phyloP scores from a whole-genome alignment of 2,113 vertebrate genomes.

The Nothobranchius furzeri region DNA sequence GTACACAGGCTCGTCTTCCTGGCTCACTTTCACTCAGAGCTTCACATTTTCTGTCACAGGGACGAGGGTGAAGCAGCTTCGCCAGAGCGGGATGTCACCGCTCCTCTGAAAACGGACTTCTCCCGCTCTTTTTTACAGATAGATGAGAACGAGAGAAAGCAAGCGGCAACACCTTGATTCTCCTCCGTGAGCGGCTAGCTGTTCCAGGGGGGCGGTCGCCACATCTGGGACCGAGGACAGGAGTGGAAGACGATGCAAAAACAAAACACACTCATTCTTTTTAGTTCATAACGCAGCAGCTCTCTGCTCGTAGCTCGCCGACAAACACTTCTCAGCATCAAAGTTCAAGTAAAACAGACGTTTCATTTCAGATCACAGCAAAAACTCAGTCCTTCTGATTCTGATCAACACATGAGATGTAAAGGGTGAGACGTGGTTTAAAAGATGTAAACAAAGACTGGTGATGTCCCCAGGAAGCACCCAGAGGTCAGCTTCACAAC shows the following conservation, averaged over 20 bases:
- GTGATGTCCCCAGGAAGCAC: constrained; percentile 57
- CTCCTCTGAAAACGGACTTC: no score
- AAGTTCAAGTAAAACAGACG: constrained; percentile 57
- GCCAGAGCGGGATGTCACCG: no score
- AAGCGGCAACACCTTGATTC: constrained; percentile 15
- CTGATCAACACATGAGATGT: no score
- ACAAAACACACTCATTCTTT: constrained; percentile 3
- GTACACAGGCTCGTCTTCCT: constrained; percentile 79
- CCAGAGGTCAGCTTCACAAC: constrained; percentile 32
- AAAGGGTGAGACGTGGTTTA: neutral
- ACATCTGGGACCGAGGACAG: neutral
- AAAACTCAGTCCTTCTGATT: constrained; percentile 19
- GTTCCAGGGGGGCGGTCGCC: constrained; percentile 24
- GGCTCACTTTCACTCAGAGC: constrained; percentile 45
- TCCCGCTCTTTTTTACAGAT: no score
- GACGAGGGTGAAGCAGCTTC: neutral
- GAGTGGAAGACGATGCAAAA: constrained; percentile 47
- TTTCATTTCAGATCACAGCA: constrained; percentile 15
- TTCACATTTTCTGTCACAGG: constrained; percentile 82
- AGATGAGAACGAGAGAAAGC: neutral
- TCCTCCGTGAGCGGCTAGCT: constrained; percentile 2
- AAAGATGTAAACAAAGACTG: constrained; percentile 59
- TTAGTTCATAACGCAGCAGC: constrained; percentile 23
- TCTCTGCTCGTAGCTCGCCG: constrained; percentile 21
- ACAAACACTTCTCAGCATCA: constrained; percentile 44